Evolutionary conservation across 2,888 invertebrate species (phyloP).

Genomic region (Stenodema calcarata): DNA sequence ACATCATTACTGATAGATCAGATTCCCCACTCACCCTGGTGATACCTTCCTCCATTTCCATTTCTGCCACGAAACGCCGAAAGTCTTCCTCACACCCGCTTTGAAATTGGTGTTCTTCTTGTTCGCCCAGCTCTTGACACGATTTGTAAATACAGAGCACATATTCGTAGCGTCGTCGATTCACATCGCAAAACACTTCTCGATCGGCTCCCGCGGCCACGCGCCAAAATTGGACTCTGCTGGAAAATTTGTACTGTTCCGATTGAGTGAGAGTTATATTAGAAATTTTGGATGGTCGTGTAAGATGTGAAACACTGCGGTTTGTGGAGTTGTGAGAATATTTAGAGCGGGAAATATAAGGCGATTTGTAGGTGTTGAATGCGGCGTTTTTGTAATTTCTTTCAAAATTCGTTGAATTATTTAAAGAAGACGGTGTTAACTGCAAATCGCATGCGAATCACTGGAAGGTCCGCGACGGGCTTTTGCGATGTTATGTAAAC

Average conservation of each 20-base stretch:
- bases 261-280: background rate
- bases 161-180: background rate
- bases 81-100: slow-evolving; percentile 9
- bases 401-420: background rate
- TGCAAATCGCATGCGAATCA: background rate
- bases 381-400: too few species aligned
- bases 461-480: background rate
- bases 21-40: background rate
- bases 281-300: background rate
- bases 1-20: background rate
- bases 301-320: background rate
- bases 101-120: slow-evolving; percentile 14
- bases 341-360: background rate
- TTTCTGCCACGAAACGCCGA: slow-evolving; percentile 8
- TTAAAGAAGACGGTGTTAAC: background rate
- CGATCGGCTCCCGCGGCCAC: background rate
- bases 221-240: background rate
- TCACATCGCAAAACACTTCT: background rate
- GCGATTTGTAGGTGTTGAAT: too few species aligned
- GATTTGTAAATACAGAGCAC: slow-evolving; percentile 19
- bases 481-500: background rate
- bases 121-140: slow-evolving; percentile 13
- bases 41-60: slow-evolving; percentile 23
- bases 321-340: background rate
- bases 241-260: background rate